phyloP scores from a whole-genome alignment of 2,797 vertebrate genomes.

The Muraenolepis orangiensis region DNA sequence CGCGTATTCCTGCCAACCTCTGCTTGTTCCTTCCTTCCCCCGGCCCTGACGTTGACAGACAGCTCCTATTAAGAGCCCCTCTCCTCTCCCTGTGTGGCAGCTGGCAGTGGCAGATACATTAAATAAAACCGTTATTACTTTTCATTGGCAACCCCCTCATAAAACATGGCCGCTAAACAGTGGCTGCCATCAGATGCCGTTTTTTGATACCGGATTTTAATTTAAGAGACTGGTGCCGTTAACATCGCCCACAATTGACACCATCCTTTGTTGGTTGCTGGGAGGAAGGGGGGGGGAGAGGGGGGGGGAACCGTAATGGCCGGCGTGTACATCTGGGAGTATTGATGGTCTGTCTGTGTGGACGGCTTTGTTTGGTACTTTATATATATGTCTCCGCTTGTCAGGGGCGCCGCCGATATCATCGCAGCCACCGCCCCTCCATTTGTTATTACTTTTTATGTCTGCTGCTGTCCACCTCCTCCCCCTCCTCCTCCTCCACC shows the following conservation, averaged over 20 bases:
- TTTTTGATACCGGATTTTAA: constrained; percentile 95
- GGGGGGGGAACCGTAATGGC: constrained; percentile 67
- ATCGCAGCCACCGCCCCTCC: constrained; percentile 60
- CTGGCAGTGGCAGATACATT: constrained; percentile 96
- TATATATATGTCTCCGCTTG: constrained; percentile 80
- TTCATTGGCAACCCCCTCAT: constrained; percentile 84
- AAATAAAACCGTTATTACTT: constrained; percentile 97
- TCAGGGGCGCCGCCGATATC: constrained; percentile 81
- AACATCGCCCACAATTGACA: constrained; percentile 87
- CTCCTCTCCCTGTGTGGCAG: constrained; percentile 77
- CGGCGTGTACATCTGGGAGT: constrained; percentile 88
- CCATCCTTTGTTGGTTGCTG: constrained; percentile 80
- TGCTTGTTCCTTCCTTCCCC: constrained; percentile 77
- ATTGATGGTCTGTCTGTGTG: constrained; percentile 90
- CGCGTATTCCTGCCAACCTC: constrained; percentile 93
- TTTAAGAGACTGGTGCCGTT: constrained; percentile 91
- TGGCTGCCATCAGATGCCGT: constrained; percentile 88
- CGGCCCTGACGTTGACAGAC: constrained; percentile 90
- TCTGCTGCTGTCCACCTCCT: constrained; percentile 5
- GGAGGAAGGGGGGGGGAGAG: too few species aligned
- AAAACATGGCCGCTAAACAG: constrained; percentile 95
- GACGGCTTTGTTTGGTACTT: constrained; percentile 78
- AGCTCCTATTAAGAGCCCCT: constrained; percentile 90
- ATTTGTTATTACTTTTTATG: not conserved
- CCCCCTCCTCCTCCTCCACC: constrained; percentile 33